These are phyloP conservation scores for Drosophila affinis DNA, from an alignment of 2,888 invertebrate species.

Conservation along the genomic window DNA sequence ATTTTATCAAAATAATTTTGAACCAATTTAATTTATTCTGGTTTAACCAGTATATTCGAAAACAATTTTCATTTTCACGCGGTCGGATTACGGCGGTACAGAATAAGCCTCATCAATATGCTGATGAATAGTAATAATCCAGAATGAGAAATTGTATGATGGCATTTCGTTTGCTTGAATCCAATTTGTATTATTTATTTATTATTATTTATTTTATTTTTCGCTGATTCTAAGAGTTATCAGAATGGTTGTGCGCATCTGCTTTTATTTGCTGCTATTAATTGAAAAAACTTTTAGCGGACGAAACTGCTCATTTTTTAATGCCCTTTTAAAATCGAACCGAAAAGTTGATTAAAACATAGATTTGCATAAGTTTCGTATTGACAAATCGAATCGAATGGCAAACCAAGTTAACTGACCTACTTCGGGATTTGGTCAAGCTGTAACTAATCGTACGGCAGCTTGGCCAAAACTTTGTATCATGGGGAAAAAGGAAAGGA, in stretches of 20 bases:
- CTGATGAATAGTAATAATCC: conserved; percentile 40
- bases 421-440: conserved; percentile 39
- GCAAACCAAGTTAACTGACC: conserved; percentile 63
- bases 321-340: conserved; percentile 12
- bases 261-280: conserved; percentile 38
- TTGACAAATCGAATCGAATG: conserved; percentile 53
- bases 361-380: conserved; percentile 41
- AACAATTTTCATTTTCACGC: not conserved
- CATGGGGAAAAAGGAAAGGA: conserved; percentile 2
- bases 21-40: not conserved
- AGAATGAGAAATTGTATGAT: conserved; percentile 24
- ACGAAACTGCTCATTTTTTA: conserved; percentile 46
- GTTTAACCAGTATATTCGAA: not conserved
- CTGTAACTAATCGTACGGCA: conserved; percentile 1
- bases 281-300: conserved; percentile 61
- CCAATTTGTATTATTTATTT: conserved; percentile 19
- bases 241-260: conserved; percentile 4
- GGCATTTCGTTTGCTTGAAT: conserved; percentile 27
- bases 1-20: not conserved
- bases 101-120: conserved; percentile 23
- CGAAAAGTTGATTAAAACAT: conserved; percentile 61
- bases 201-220: conserved; percentile 16
- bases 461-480: conserved; percentile 24
- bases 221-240: conserved; percentile 6
- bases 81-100: not conserved